Conservation (phyloP, 2,888 invertebrate species). For the Parapristionchus giblindavisi region DNA sequence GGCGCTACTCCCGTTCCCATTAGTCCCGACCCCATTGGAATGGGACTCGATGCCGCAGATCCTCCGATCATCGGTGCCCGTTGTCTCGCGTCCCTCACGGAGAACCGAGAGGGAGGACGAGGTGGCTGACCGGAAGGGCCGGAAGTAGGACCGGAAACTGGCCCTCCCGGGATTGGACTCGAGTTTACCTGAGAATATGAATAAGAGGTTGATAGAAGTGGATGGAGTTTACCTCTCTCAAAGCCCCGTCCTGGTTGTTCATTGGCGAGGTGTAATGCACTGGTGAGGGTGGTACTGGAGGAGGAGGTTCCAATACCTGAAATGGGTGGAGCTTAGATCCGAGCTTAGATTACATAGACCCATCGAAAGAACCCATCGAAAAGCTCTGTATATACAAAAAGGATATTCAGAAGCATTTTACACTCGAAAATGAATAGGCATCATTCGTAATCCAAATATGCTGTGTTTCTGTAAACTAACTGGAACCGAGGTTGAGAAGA, state of each 20-base stretch:
- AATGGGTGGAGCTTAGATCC: too few relatives aligned
- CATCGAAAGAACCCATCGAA: too few relatives aligned
- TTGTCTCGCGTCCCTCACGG: conserved; percentile 54
- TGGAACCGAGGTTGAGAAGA: too few relatives aligned
- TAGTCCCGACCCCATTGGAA: neutral
- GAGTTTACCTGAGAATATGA: conserved; percentile 9
- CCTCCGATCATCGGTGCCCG: conserved; percentile 43
- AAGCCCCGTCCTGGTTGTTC: conserved; percentile 39
- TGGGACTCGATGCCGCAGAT: neutral
- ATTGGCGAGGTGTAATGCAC: conserved; percentile 41
- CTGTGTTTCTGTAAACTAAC: too few relatives aligned
- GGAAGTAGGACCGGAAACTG: conserved; percentile 21
- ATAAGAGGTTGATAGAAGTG: neutral
- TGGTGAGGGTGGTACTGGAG: conserved; percentile 49
- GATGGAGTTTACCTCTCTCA: conserved; percentile 37
- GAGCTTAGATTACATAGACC: too few relatives aligned
- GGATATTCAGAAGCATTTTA: too few relatives aligned
- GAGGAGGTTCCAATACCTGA: too few relatives aligned
- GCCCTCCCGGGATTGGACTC: conserved; percentile 29
- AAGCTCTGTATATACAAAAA: too few relatives aligned
- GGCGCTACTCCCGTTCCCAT: conserved; percentile 2
- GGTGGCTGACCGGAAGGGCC: conserved; percentile 47
- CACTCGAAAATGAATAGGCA: too few relatives aligned
- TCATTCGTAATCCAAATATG: too few relatives aligned
- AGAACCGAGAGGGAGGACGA: conserved; percentile 56